phyloP scores from a whole-genome alignment of 1,140 invertebrate species.

The Nasonia vitripennis region DNA sequence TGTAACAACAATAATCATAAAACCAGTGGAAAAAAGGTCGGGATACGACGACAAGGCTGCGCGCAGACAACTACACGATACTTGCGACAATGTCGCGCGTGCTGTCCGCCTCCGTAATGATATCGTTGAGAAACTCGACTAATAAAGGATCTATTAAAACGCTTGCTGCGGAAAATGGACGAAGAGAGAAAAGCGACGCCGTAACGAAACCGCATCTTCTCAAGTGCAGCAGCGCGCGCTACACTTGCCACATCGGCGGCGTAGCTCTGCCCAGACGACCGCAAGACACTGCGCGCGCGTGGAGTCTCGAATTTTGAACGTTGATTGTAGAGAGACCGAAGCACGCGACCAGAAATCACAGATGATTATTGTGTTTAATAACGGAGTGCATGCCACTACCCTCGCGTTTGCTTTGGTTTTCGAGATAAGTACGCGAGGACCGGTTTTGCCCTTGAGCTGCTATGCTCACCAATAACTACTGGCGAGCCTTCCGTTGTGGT shows the following conservation, averaged over 20 bases:
- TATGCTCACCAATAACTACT: no score
- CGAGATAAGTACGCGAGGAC: no score
- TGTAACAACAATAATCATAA: no score
- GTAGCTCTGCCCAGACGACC: neutral
- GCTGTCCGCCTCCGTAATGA: conserved; percentile 9
- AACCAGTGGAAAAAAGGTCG: no score
- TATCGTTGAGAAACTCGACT: conserved; percentile 58
- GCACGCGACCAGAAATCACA: neutral
- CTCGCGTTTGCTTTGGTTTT: no score
- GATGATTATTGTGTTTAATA: conserved; percentile 21
- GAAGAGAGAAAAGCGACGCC: conserved; percentile 28
- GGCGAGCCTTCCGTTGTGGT: no score
- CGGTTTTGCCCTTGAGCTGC: no score
- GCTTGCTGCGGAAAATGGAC: conserved; percentile 37
- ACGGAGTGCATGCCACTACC: no score
- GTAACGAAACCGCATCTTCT: conserved; percentile 58
- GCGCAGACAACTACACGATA: neutral
- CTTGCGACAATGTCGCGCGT: conserved; percentile 37
- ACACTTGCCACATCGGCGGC: conserved; percentile 57
- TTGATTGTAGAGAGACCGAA: conserved; percentile 49
- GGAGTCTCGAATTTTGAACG: conserved; percentile 52
- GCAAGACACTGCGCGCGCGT: conserved; percentile 16
- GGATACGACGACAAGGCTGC: neutral
- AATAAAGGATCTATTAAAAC: conserved; percentile 59
- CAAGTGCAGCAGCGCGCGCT: conserved; percentile 57